These are phyloP conservation scores for Python bivittatus DNA, from an alignment of 2,113 vertebrate species.

Conservation along the genomic window DNA sequence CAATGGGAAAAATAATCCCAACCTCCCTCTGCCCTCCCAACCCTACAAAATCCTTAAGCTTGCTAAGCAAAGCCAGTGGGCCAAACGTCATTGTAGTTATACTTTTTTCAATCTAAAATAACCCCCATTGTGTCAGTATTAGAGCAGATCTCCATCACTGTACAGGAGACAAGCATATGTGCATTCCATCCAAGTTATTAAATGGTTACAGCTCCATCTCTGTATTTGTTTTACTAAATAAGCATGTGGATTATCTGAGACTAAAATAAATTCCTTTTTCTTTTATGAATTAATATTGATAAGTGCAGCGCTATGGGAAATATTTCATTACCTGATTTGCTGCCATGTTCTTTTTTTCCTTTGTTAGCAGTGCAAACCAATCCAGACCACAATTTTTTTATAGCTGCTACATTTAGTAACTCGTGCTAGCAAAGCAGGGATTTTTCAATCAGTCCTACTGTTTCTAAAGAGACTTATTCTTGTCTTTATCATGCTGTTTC, in stretches of 20 bases:
- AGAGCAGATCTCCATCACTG: background rate
- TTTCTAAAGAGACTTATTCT: background rate
- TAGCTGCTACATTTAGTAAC: constrained; percentile 57
- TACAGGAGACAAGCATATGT: constrained; percentile 15
- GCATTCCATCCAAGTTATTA: constrained; percentile 52
- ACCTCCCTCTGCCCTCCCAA: background rate
- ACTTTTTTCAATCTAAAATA: background rate
- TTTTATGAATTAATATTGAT: constrained; percentile 75
- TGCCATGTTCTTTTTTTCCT: constrained; percentile 47
- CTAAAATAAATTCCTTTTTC: constrained; percentile 69
- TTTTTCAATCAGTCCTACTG: background rate
- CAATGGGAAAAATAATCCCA: background rate
- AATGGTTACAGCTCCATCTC: constrained; percentile 41
- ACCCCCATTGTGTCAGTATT: constrained; percentile 22
- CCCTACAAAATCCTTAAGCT: constrained; percentile 42
- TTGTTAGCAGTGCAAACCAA: constrained; percentile 63
- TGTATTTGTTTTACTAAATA: constrained; percentile 58
- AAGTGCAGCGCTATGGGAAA: constrained; percentile 65
- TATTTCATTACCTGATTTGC: constrained; percentile 51
- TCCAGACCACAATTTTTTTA: constrained; percentile 41
- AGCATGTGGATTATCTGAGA: constrained; percentile 65
- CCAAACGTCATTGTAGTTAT: background rate
- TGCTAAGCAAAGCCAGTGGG: background rate
- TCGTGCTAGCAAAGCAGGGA: constrained; percentile 26
- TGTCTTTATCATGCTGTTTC: background rate